Percentiles rank a stretch among this genome's conserved stretches.
These are phyloP conservation scores for Megalopta genalis DNA, from an alignment of 1,140 invertebrate species.

Conservation along the genomic window DNA sequence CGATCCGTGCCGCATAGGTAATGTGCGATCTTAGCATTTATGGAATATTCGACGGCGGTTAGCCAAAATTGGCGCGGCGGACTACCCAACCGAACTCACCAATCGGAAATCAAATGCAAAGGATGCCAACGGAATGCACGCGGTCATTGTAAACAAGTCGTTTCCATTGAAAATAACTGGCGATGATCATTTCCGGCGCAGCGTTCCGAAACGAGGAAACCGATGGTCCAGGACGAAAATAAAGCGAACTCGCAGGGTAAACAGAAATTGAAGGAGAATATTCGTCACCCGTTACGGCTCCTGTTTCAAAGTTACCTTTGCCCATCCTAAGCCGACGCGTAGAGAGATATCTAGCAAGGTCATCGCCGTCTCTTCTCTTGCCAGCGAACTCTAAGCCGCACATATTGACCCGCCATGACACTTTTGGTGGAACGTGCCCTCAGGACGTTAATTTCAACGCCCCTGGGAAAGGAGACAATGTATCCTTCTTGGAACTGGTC, in stretches of 20 bases:
- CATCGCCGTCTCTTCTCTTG: not conserved
- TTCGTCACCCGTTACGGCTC: not conserved
- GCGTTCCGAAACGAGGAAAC: not conserved
- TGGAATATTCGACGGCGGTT: too few relatives aligned
- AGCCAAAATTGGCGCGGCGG: too few relatives aligned
- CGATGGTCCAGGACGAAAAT: not conserved
- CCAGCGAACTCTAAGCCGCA: constrained; percentile 42
- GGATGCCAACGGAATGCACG: not conserved
- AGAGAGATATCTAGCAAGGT: constrained; percentile 7
- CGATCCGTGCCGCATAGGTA: too few relatives aligned
- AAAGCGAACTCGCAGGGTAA: not conserved
- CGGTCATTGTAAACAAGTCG: not conserved
- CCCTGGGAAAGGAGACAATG: not conserved
- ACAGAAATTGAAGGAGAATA: constrained; percentile 5
- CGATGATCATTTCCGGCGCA: not conserved
- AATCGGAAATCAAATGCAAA: too few relatives aligned
- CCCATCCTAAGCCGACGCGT: not conserved
- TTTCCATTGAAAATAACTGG: too few relatives aligned
- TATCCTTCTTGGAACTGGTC: not conserved
- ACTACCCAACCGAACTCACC: too few relatives aligned
- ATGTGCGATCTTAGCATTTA: too few relatives aligned
- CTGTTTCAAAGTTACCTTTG: not conserved
- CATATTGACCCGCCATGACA: constrained; percentile 42
- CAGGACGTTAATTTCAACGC: constrained; percentile 45
- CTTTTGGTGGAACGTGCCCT: constrained; percentile 33